phyloP scores from a whole-genome alignment of 2,797 vertebrate genomes.

The Tympanoctomys barrerae region DNA sequence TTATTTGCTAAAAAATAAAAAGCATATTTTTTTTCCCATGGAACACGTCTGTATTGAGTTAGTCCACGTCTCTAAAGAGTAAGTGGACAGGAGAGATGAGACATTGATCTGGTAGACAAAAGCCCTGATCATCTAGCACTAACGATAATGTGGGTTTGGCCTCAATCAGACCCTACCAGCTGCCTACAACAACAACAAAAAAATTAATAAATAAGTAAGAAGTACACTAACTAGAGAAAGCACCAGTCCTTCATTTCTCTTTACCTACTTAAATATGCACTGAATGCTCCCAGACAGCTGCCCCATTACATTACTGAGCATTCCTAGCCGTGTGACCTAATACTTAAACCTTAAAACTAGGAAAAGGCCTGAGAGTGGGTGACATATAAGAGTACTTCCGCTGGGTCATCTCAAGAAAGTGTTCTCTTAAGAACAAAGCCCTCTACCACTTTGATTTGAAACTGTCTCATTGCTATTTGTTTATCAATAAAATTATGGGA shows the following conservation, averaged over 20 bases:
- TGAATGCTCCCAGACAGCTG: not conserved
- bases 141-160: slow-evolving; percentile 31
- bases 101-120: slow-evolving; percentile 6
- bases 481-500: no score
- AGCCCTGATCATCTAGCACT: not conserved
- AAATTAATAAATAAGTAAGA: not conserved
- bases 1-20: slow-evolving; percentile 72
- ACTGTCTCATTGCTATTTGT: no score
- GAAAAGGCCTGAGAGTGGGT: not conserved
- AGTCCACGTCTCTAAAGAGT: slow-evolving; percentile 8
- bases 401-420: not conserved
- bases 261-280: not conserved
- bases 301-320: not conserved
- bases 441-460: no score
- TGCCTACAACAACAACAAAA: slow-evolving; percentile 4
- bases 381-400: not conserved
- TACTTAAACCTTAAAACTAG: not conserved
- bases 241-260: not conserved
- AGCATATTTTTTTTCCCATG: slow-evolving; percentile 41
- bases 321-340: not conserved
- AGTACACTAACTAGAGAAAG: slow-evolving; percentile 1
- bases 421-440: not conserved
- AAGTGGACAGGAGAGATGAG: slow-evolving; percentile 39
- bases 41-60: slow-evolving; percentile 66
- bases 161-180: slow-evolving; percentile 8